phyloP scores from a whole-genome alignment of 1,140 invertebrate genomes.

The Camponotus pennsylvanicus region DNA sequence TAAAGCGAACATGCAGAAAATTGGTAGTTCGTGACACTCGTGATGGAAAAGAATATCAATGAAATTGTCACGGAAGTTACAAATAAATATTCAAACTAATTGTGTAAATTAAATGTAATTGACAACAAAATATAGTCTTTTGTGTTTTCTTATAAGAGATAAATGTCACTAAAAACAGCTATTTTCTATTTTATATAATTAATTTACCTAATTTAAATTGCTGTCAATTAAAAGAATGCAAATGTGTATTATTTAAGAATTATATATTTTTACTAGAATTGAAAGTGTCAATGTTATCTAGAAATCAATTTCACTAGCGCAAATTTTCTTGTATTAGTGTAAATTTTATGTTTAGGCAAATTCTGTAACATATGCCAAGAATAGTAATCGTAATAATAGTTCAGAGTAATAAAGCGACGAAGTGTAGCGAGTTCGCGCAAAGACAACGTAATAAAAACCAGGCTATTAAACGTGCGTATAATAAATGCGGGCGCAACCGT shows the following conservation, averaged over 20 bases:
- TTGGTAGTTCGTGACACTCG: too few species aligned
- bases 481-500: slow-evolving; percentile 52
- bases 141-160: neutral
- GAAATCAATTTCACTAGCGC: too few species aligned
- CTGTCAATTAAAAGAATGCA: neutral
- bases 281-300: too few species aligned
- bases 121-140: neutral
- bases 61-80: neutral
- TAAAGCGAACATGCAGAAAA: neutral
- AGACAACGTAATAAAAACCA: slow-evolving; percentile 23
- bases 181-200: too few species aligned
- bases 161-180: neutral
- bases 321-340: too few species aligned
- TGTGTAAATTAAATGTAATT: neutral
- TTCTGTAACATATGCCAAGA: too few species aligned
- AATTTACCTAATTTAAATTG: neutral
- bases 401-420: neutral
- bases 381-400: too few species aligned
- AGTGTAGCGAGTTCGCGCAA: neutral
- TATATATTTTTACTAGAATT: too few species aligned
- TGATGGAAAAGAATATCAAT: neutral
- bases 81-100: slow-evolving; percentile 20
- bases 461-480: slow-evolving; percentile 39
- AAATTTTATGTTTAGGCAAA: too few species aligned
- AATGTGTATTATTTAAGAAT: too few species aligned